These are phyloP conservation scores for Chaitophorus viminalis DNA, from an alignment of 2,888 invertebrate species.

Conservation along the genomic window DNA sequence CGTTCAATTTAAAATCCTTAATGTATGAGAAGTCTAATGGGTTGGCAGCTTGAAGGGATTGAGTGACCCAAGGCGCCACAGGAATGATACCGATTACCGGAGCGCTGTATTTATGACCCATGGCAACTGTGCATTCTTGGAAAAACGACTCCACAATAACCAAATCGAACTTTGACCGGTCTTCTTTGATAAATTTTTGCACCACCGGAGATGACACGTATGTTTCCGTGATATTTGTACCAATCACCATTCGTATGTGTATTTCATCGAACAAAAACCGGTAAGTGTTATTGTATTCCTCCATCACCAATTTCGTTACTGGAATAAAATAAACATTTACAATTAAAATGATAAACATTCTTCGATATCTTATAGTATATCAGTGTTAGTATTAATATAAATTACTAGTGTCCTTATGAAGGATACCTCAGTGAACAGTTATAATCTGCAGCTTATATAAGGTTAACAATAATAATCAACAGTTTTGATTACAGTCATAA, in stretches of 20 bases:
- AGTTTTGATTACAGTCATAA: too few species aligned
- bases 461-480: too few species aligned
- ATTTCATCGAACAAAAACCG: constrained; percentile 6
- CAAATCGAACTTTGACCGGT: constrained; percentile 46
- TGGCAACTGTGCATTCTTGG: constrained; percentile 65
- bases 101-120: constrained; percentile 65
- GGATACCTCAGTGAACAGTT: too few species aligned
- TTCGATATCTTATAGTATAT: too few species aligned
- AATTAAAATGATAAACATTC: too few species aligned
- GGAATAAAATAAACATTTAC: too few species aligned
- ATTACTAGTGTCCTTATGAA: too few species aligned
- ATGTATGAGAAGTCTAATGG: constrained; percentile 37
- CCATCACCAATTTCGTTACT: too few species aligned
- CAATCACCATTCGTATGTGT: background rate
- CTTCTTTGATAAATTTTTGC: constrained; percentile 52
- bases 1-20: constrained; percentile 32
- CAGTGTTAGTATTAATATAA: too few species aligned
- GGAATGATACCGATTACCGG: constrained; percentile 65
- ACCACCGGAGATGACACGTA: constrained; percentile 16
- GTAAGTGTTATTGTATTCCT: constrained; percentile 2
- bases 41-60: constrained; percentile 26
- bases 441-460: too few species aligned
- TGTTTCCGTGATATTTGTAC: background rate
- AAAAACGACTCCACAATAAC: constrained; percentile 64
- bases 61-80: background rate